Percentiles rank a stretch among this genome's conserved stretches.
Conservation (phyloP, 2,113 vertebrate species). For the Poeciliopsis retropinna region DNA sequence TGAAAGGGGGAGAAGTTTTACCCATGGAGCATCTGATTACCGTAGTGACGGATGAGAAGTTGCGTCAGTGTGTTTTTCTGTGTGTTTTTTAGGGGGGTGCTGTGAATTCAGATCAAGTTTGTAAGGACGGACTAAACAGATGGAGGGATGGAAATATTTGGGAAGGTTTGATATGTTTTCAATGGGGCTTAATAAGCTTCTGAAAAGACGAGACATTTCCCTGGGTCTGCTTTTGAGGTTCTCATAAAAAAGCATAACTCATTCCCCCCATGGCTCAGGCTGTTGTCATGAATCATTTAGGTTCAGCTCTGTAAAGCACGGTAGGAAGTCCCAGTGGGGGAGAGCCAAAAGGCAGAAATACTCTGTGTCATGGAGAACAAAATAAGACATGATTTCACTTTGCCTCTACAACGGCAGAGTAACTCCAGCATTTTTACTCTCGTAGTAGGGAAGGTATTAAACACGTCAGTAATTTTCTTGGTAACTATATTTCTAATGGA, state of each 20-base stretch:
- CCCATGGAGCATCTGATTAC: conserved; percentile 54
- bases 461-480: background rate
- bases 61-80: conserved; percentile 35
- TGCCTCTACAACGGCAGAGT: background rate
- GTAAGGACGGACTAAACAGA: background rate
- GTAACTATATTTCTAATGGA: background rate
- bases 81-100: conserved; percentile 4
- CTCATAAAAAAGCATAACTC: conserved; percentile 17
- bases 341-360: conserved; percentile 33
- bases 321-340: conserved; percentile 50
- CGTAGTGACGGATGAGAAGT: conserved; percentile 33
- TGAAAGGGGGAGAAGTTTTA: conserved; percentile 29
- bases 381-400: conserved; percentile 4
- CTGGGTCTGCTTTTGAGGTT: conserved; percentile 17
- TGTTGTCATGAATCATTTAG: conserved; percentile 44
- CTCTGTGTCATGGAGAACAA: conserved; percentile 41
- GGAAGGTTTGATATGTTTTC: conserved; percentile 19
- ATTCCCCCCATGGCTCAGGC: conserved; percentile 18
- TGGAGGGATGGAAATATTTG: conserved; percentile 37
- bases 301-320: conserved; percentile 22
- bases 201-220: conserved; percentile 9
- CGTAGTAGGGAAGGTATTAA: background rate
- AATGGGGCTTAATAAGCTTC: background rate
- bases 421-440: background rate
- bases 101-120: background rate